phyloP scores from a whole-genome alignment of 2,888 invertebrate genomes.

The Drosophila vallismaia region DNA sequence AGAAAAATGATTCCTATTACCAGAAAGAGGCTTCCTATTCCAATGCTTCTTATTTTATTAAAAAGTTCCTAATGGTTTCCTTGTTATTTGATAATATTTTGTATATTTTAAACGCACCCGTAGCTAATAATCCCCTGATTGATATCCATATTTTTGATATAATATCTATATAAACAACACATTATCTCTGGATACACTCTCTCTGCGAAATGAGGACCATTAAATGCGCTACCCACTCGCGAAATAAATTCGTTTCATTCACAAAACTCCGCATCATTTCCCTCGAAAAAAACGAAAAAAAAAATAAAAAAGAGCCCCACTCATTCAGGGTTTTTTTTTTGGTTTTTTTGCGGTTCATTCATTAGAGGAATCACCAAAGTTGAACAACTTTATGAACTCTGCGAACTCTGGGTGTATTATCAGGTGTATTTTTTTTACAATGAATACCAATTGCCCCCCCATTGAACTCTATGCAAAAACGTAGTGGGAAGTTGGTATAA shows the following conservation, averaged over 20 bases:
- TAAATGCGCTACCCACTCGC: constrained; percentile 1
- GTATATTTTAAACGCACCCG: not conserved
- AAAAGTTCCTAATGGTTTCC: not conserved
- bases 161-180: not conserved
- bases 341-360: constrained; percentile 45
- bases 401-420: constrained; percentile 18
- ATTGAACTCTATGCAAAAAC: constrained; percentile 28
- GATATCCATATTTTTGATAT: not conserved
- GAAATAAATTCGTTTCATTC: constrained; percentile 2
- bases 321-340: not conserved
- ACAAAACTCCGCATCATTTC: not conserved
- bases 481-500: constrained; percentile 1
- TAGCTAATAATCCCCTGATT: not conserved
- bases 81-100: not conserved
- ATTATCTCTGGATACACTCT: not conserved
- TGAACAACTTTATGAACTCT: constrained; percentile 53
- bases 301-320: constrained; percentile 4
- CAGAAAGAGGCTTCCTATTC: too few species aligned
- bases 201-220: not conserved
- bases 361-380: constrained; percentile 59
- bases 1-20: too few species aligned
- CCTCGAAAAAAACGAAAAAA: not conserved
- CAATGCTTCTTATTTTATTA: too few species aligned
- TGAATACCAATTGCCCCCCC: constrained; percentile 31
- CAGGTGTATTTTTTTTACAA: constrained; percentile 31